phyloP scores from a whole-genome alignment of 2,113 vertebrate species.

The Trinectes maculatus region DNA sequence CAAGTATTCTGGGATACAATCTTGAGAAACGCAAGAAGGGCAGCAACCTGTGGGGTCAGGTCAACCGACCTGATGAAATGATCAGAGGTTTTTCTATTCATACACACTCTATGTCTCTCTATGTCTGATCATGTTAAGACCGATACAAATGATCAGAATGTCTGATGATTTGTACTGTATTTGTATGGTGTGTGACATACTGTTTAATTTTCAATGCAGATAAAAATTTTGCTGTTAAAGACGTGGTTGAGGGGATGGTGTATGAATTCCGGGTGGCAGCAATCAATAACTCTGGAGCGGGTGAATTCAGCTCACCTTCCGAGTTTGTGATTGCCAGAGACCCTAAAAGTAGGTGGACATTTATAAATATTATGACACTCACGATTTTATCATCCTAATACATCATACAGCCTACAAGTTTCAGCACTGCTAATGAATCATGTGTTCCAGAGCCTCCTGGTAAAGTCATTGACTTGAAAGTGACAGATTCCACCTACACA shows the following conservation, averaged over 20 bases:
- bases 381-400: constrained; percentile 8
- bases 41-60: constrained; percentile 84
- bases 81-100: constrained; percentile 74
- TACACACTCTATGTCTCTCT: background rate
- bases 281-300: constrained; percentile 85
- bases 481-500: constrained; percentile 85
- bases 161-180: background rate
- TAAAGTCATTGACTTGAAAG: constrained; percentile 84
- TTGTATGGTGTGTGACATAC: background rate
- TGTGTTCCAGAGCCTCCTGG: constrained; percentile 85
- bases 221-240: constrained; percentile 79
- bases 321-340: constrained; percentile 85
- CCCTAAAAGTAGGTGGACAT: constrained; percentile 84
- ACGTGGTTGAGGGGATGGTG: constrained; percentile 85
- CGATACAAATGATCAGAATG: background rate
- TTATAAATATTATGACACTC: background rate
- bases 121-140: background rate
- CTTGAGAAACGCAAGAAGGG: constrained; percentile 92
- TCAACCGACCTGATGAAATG: constrained; percentile 75
- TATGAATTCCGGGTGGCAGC: constrained; percentile 92
- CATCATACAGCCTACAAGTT: background rate
- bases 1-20: constrained; percentile 86
- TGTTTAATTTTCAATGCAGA: constrained; percentile 66
- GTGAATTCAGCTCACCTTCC: constrained; percentile 86
- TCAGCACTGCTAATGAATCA: constrained; percentile 9